These are phyloP conservation scores for Ptiloglossa arizonensis DNA, from an alignment of 1,140 invertebrate species.

Conservation along the genomic window DNA sequence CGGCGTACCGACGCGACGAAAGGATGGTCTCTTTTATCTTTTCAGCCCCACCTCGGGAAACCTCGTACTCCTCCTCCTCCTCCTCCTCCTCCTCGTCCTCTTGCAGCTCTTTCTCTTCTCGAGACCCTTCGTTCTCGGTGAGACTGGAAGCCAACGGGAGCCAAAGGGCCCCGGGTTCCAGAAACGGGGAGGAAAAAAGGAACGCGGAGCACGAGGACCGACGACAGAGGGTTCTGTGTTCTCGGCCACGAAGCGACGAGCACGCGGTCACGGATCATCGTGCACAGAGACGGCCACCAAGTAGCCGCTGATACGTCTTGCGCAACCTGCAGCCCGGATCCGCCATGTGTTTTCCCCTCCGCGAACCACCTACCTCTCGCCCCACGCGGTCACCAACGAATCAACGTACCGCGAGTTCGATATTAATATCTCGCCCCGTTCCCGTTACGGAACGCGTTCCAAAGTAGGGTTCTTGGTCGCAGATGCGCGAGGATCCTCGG, in stretches of 20 bases:
- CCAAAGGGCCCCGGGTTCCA: slow-evolving; percentile 50
- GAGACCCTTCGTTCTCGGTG: slow-evolving; percentile 57
- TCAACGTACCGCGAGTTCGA: neutral
- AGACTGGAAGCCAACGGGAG: slow-evolving; percentile 47
- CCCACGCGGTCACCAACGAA: neutral
- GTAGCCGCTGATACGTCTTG: slow-evolving; percentile 60
- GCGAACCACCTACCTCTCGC: neutral
- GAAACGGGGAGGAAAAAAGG: slow-evolving; percentile 13
- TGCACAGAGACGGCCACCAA: slow-evolving; percentile 56
- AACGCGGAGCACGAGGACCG: neutral
- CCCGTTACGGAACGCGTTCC: neutral
- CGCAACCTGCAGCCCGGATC: slow-evolving; percentile 31
- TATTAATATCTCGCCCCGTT: slow-evolving; percentile 2
- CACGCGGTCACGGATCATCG: slow-evolving; percentile 58
- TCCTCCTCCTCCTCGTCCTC: slow-evolving; percentile 59
- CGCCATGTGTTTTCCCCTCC: slow-evolving; percentile 10
- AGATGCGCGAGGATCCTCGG: too few relatives aligned
- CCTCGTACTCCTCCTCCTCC: too few relatives aligned
- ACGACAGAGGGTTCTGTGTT: slow-evolving; percentile 57
- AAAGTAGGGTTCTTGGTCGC: too few relatives aligned
- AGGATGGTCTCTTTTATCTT: slow-evolving; percentile 66
- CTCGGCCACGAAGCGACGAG: slow-evolving; percentile 52
- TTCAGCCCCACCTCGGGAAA: too few relatives aligned
- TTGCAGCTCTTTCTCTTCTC: slow-evolving; percentile 40
- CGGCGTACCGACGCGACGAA: slow-evolving; percentile 30